Evolutionary conservation across 2,888 invertebrate genomes (phyloP), one percentile per base, ranked within the genome.

Genomic region (Platerodrilus igneus): DNA sequence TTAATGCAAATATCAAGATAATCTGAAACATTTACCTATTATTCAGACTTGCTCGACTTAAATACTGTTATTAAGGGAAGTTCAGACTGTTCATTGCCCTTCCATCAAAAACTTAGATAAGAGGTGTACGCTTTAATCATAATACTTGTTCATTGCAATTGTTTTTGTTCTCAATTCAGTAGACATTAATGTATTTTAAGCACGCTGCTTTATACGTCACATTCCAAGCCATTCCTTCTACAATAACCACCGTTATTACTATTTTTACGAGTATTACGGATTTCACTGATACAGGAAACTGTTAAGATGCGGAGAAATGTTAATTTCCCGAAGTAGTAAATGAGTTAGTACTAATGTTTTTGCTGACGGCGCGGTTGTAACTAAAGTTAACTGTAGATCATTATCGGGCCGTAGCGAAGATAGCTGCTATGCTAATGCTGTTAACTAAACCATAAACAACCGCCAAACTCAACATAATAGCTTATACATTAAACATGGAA

Each of bases 401-500:
- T 62, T 62, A 62, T 62, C 62, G 56, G 52, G 53, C 50, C 47
- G 48, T 43, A 54, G 55, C 52, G 52, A 55, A 55, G 58, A 58
- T 59, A 56, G 56, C 56, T 57, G 55, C 62, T 58, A 60, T 62
- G 60, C 59, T 62, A 63, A 63, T 62, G 58, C 52, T 57, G 59
- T 57, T 60, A 62, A 62, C 60, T 60, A 62, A 63, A 63, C 62
- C 60, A 62, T 63, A 63, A 63, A 64, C 64, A 62, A 62, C 59
- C 59, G 57, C 62, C 59, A 55, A 62, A 63, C 59, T 60, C 58
- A 60, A 60, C 64, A 63, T 63, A 64, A 63, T 64, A 62, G 63
- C 63, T 63, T 63, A 64, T 63, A 63, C 63, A 64, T 64, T 64
- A 64, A 63, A 63, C 64, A 64, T 64, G 60, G 59, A 61, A 60